Percentiles rank a stretch among this genome's conserved stretches.
These are phyloP conservation scores for Lasioglossum lativentre DNA, from an alignment of 2,888 invertebrate species.

Conservation along the genomic window DNA sequence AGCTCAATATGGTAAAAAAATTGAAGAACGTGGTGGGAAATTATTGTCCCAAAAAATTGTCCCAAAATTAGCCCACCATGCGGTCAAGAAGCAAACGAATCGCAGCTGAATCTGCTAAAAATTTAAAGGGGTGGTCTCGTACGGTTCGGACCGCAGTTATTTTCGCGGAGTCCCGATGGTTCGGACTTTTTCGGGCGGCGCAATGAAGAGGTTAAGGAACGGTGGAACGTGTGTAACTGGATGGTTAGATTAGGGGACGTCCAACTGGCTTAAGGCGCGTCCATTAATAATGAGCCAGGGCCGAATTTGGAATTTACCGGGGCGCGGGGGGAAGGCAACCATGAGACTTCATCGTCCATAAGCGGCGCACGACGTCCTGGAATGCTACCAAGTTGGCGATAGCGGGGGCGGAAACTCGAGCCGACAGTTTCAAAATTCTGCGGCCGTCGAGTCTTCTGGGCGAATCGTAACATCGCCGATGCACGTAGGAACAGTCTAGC, in stretches of 20 bases:
- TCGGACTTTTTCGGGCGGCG: background rate
- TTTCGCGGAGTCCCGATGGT: background rate
- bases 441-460: conserved; percentile 28
- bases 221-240: background rate
- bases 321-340: background rate
- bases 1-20: too few species aligned
- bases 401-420: conserved; percentile 17
- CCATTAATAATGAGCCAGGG: conserved; percentile 19
- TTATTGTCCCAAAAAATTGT: too few species aligned
- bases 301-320: conserved; percentile 7
- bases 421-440: conserved; percentile 57
- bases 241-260: background rate
- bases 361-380: conserved; percentile 38
- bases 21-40: too few species aligned
- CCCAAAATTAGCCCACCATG: background rate
- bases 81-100: background rate
- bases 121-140: background rate
- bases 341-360: conserved; percentile 49
- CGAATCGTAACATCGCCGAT: conserved; percentile 25
- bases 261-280: background rate
- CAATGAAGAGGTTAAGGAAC: background rate
- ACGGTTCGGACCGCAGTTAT: background rate
- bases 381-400: conserved; percentile 50
- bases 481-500: conserved; percentile 15
- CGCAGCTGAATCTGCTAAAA: background rate